Base-by-base conservation (phyloP, 1,140 invertebrate genomes). In the Nilaparvata lugens region DNA sequence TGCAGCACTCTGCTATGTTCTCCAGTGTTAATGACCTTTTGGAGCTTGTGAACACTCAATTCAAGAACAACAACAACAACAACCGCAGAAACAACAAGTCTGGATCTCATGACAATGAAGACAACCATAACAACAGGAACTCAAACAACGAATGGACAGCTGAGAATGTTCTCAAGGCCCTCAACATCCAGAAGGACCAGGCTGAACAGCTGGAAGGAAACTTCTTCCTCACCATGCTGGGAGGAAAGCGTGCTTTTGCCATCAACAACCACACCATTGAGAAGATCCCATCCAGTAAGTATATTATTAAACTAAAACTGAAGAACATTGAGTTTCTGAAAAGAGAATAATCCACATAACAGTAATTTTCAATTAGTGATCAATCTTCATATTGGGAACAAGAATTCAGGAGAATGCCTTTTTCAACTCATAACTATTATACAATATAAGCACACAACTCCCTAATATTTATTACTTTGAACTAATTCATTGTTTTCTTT, bases 231-330 rank as follows among this genome's bases (percentile, higher is more conserved):
- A 71, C 76, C 38, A 45, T 73, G 3, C 63, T 73, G 38, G 76
- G 75, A 54, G 65, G 68, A 5, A 72, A 77, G 58, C 65, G 71
- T 57, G 79, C 79, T 59, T 76, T 78, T 24, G 66, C 83, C 2
- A 79, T 84, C 56, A 79, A 81, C 66, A 79, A 81, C 62, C 65
- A 76, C 21, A 78, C 79, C 6, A 60, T 86, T 1, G 69, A 79
- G 28, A 63, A 73, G 35, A 45, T 81, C 2, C 72, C 75, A 2
- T 5, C 67, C 19, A 0, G 74, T 78, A 65, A 72, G 72, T 70
- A 54, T 54, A 2, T 24, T 25, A 31, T 25, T 18, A 3, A 25
- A 3, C 23, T 24, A n/a, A n/a, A n/a, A 16, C 25, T 54, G 5
- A 6, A 45, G 13, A 4, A 45, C n/a, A 45, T 28, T 28, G 3